phyloP scores from a whole-genome alignment of 1,140 invertebrate species.

The Pollicipes pollicipes region DNA sequence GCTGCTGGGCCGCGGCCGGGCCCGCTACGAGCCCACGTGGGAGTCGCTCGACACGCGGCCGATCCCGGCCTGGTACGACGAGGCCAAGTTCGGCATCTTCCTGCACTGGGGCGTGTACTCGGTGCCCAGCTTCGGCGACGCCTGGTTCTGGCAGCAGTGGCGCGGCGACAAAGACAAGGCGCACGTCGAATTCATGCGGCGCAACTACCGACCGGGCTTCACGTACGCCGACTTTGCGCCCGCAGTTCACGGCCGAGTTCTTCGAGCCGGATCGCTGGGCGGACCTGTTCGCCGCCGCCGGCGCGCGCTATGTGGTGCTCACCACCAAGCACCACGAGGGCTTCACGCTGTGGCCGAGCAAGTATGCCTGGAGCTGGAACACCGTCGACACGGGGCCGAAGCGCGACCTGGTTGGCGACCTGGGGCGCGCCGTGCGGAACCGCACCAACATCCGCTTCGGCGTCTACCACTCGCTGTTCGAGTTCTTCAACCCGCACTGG shows the following conservation, averaged over 20 bases:
- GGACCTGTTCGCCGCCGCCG: slow-evolving; percentile 47
- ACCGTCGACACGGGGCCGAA: slow-evolving; percentile 59
- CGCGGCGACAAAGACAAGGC: background rate
- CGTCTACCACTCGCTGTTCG: slow-evolving; percentile 72
- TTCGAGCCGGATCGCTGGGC: slow-evolving; percentile 61
- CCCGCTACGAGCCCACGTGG: slow-evolving; percentile 21
- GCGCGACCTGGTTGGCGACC: slow-evolving; percentile 51
- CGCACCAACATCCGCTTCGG: slow-evolving; percentile 46
- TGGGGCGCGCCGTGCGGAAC: slow-evolving; percentile 44
- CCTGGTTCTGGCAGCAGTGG: slow-evolving; percentile 3
- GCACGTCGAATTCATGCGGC: slow-evolving; percentile 15
- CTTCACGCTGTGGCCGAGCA: slow-evolving; percentile 12
- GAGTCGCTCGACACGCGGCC: slow-evolving; percentile 27
- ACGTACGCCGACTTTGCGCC: slow-evolving; percentile 72
- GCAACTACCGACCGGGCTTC: slow-evolving; percentile 57
- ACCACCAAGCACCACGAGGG: slow-evolving; percentile 77
- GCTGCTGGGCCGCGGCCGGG: background rate
- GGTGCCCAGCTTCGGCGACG: slow-evolving; percentile 6
- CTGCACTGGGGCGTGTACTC: slow-evolving; percentile 22
- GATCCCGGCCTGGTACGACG: slow-evolving; percentile 28
- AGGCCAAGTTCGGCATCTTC: slow-evolving; percentile 30
- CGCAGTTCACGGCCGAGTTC: slow-evolving; percentile 57
- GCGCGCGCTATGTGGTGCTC: slow-evolving; percentile 62
- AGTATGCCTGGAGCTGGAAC: slow-evolving; percentile 14
- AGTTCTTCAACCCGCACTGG: slow-evolving; percentile 81